Evolutionary conservation across 2,888 invertebrate genomes (phyloP), one percentile per base, ranked within the genome.

Genomic region (Octonoba sinensis): DNA sequence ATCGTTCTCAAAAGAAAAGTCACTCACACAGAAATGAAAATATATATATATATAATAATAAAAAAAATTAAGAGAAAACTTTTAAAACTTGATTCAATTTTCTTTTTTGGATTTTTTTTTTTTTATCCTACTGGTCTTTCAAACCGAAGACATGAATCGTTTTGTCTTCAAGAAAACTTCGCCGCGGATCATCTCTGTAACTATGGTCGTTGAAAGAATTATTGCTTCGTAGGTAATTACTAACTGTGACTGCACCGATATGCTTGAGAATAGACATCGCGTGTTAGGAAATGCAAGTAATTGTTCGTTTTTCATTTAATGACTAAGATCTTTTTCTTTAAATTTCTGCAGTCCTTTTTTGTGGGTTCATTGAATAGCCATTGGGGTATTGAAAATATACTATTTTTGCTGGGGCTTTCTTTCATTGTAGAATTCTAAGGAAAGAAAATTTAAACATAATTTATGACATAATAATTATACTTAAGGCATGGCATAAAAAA

Each of bases 231-330:
- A 57, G 49, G 66, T 75, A 75, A 75, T 75, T 75, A 75, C 66
- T 75, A 75, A 75, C 74, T 75, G 74, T 75, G 74, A 75, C 74
- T 75, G 74, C 66, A 49, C 65, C 64, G 65, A 57, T 56, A 73
- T 73, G 57, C 6, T 36, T 18, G 56, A 49, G 65, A 65, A 65
- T 73, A 75, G 49, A 66, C 74, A 66, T 59, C 47, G 46, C 59
- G 59, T 66, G 67, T 75, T 57, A 66, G 57, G 66, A 59, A 36
- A 66, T 66, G 74, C 36, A 47, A 27, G 74, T 66, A 75, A 75
- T 75, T 75, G 73, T 73, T 59, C 67, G 66, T 36, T 47, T 27
- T 59, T 75, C 57, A 75, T 67, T 59, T 57, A 20, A 20, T 54
- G 15, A 8, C 54, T 54, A 8, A n/a, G n/a, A n/a, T n/a, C 16